Evolutionary conservation across 2,888 invertebrate species (phyloP).

Genomic region (Mesoligia furuncula): DNA sequence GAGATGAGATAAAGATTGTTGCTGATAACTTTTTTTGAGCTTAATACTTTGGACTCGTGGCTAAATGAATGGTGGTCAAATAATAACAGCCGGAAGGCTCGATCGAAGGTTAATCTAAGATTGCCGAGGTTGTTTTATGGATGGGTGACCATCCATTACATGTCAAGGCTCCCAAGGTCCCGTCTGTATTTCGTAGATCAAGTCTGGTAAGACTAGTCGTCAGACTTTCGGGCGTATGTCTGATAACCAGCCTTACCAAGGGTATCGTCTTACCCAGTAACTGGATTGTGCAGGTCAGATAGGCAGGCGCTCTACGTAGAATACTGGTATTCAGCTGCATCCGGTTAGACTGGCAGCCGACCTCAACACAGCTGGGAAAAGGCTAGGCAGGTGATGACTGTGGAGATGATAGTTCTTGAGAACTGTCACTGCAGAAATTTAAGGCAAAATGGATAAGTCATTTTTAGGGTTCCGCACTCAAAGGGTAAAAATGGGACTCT

Average conservation of each 20-base stretch:
- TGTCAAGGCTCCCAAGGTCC: not conserved
- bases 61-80: not conserved
- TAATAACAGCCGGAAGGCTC: accelerated
- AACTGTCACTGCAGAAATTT: not conserved
- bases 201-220: too few relatives aligned
- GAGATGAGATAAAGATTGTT: not conserved
- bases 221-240: too few relatives aligned
- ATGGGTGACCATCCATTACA: not conserved
- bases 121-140: not conserved
- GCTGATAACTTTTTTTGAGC: not conserved
- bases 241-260: not conserved
- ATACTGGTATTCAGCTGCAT: not conserved
- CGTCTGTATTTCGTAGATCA: not conserved
- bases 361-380: not conserved
- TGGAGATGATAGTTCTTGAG: not conserved
- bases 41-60: not conserved
- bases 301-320: not conserved
- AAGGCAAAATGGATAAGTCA: too few relatives aligned
- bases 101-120: not conserved
- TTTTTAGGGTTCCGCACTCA: too few relatives aligned
- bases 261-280: not conserved
- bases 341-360: not conserved
- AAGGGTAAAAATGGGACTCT: too few relatives aligned
- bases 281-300: not conserved
- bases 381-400: not conserved